phyloP scores from a whole-genome alignment of 2,113 vertebrate species.

The Saguinus imperator region DNA sequence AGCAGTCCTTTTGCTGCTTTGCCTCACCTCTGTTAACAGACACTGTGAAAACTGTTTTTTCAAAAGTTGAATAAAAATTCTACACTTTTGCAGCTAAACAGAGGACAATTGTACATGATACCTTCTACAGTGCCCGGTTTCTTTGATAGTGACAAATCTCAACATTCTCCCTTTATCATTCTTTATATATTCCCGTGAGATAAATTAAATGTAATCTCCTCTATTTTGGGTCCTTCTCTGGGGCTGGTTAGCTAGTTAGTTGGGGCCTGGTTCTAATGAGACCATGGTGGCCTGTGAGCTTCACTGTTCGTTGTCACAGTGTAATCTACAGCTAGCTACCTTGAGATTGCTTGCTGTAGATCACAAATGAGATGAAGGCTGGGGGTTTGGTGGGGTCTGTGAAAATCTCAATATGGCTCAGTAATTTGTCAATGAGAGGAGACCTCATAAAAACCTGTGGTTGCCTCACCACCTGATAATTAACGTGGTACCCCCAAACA shows the following conservation, averaged over 20 bases:
- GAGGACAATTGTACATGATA: background rate
- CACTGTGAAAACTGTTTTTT: background rate
- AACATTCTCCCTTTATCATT: constrained; percentile 20
- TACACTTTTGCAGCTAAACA: background rate
- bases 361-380: background rate
- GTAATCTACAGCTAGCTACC: background rate
- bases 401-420: background rate
- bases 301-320: background rate
- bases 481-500: background rate
- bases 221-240: constrained; percentile 37
- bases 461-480: background rate
- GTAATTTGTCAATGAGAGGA: background rate
- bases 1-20: background rate
- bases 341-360: background rate
- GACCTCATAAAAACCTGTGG: background rate
- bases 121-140: background rate
- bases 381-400: background rate
- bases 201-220: constrained; percentile 32
- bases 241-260: constrained; percentile 12
- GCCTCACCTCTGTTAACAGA: background rate
- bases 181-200: background rate
- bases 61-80: constrained; percentile 18
- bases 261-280: constrained; percentile 52
- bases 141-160: constrained; percentile 31
- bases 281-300: background rate